Evolutionary conservation across 2,888 invertebrate genomes (phyloP), one percentile per base, ranked within the genome.

Genomic region (Tetragonula carbonaria): DNA sequence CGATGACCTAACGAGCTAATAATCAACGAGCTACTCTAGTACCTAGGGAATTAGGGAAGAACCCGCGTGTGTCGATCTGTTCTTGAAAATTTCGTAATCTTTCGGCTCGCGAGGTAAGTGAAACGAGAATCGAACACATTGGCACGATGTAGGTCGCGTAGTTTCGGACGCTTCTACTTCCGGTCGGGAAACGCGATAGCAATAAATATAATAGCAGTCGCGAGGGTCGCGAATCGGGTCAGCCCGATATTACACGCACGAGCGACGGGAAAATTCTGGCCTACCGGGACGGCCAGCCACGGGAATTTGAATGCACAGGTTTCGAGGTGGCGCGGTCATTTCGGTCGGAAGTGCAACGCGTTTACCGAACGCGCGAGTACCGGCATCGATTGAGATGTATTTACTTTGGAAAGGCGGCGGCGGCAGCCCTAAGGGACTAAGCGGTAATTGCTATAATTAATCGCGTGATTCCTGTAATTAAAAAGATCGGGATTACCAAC

Each of bases 391-490:
- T 89, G 90, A 89, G 89, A 88, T 80, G 79, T 82, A 76, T 87
- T 88, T 84, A 84, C 85, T 85, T 73, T 87, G 70, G 85, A 84
- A 88, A 79, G 75, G 71, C 82, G 77, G 33, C 86, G 16, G 14
- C 87, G 74, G 57, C 85, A 74, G 86, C 85, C 89, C 85, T 85
- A 82, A 85, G 86, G 89, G 88, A 82, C 85, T 50, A n/a, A 76
- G 86, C 77, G 86, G 88, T 91, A 91, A 92, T 92, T 91, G 90
- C 90, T 91, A 90, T 91, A 90, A 92, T 92, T 92, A 92, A 92
- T 92, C 90, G 90, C 90, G 91, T 90, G 91, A 93, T 93, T 92
- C 91, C 92, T 91, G 90, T 91, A 92, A 93, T 93, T 92, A 91
- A 88, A 84, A 77, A 84, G 86, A 88, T 90, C 80, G 74, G 84